phyloP scores from a whole-genome alignment of 2,113 vertebrate species.

The Pyrgilauda ruficollis region DNA sequence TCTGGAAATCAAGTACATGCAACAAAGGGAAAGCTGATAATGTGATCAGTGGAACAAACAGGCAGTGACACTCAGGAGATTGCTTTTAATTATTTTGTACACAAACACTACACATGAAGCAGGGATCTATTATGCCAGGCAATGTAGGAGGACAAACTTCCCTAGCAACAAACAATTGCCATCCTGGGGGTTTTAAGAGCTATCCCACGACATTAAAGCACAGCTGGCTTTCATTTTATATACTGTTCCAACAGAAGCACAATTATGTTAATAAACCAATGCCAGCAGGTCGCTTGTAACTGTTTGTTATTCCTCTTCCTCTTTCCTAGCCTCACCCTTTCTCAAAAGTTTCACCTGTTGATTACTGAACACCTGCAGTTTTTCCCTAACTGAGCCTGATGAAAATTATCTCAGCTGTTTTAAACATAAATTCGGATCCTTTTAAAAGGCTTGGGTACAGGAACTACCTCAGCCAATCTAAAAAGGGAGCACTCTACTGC shows the following conservation, averaged over 20 bases:
- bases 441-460: neutral
- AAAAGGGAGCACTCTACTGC: neutral
- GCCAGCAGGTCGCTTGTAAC: neutral
- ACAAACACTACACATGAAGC: neutral
- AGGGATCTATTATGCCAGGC: neutral
- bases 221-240: neutral
- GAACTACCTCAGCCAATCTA: neutral
- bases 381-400: neutral
- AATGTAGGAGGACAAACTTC: neutral
- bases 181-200: neutral
- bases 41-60: neutral
- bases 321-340: neutral
- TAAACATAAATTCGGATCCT: neutral
- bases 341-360: neutral
- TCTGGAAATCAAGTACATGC: neutral
- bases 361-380: neutral
- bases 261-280: neutral
- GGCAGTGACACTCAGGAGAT: neutral
- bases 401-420: neutral
- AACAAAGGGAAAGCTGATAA: neutral
- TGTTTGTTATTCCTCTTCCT: neutral
- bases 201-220: neutral
- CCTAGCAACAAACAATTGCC: constrained; percentile 6
- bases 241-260: neutral
- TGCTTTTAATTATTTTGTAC: neutral